phyloP scores from a whole-genome alignment of 2,113 vertebrate species.

The Poeciliopsis retropinna region DNA sequence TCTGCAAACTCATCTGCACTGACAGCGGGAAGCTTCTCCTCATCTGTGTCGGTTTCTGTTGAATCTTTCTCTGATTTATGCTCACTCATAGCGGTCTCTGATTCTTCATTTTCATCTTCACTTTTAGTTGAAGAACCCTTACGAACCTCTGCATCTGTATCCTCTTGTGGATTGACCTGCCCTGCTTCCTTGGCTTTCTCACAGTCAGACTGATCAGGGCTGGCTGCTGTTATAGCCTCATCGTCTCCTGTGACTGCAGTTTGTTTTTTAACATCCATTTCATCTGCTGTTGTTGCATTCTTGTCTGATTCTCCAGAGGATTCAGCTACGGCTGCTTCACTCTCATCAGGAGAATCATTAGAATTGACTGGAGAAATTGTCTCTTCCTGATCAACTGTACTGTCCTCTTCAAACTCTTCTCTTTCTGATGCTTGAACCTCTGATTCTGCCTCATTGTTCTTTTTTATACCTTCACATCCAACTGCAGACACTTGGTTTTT shows the following conservation, averaged over 20 bases:
- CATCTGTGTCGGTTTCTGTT: slow-evolving; percentile 2
- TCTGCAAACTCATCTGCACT: slow-evolving; percentile 2
- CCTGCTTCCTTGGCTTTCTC: slow-evolving; percentile 10
- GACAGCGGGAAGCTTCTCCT: slow-evolving; percentile 12
- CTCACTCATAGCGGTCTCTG: background rate
- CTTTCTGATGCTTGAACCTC: slow-evolving; percentile 5
- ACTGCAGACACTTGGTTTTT: background rate
- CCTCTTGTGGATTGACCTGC: background rate
- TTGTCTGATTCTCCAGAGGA: slow-evolving; percentile 23
- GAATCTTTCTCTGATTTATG: slow-evolving; percentile 16
- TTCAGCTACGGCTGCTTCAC: slow-evolving; percentile 3
- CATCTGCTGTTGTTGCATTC: slow-evolving; percentile 19
- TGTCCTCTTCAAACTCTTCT: background rate
- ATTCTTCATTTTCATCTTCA: slow-evolving; percentile 14
- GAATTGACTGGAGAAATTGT: slow-evolving; percentile 7
- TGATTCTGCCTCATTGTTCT: background rate
- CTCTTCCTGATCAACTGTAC: slow-evolving; percentile 6
- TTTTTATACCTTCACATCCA: slow-evolving; percentile 6
- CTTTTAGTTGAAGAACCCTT: background rate
- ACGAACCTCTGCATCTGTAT: background rate
- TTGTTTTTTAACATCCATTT: slow-evolving; percentile 4
- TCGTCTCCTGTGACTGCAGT: slow-evolving; percentile 36
- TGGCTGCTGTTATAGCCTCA: background rate
- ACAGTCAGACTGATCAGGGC: slow-evolving; percentile 6
- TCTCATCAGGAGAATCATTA: slow-evolving; percentile 1